Evolutionary conservation across 2,113 vertebrate species (phyloP), one percentile per base, ranked within the genome.

Genomic region (Notiomystis cincta): DNA sequence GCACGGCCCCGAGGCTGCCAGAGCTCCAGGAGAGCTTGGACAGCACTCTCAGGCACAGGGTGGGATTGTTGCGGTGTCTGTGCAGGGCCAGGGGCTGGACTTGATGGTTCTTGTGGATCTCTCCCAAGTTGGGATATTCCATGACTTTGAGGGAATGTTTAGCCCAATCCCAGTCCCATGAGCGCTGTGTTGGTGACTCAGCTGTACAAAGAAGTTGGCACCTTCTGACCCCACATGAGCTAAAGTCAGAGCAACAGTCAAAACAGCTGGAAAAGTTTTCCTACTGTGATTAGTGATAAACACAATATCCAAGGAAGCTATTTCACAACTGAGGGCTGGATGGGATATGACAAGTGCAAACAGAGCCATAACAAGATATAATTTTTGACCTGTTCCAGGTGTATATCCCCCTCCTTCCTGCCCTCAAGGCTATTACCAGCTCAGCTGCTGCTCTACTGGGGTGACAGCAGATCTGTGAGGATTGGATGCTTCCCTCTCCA

Each of bases 211-310:
- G 77, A 79, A 17, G 13, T 14, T 47, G 57, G 73, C 61, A 47
- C 21, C 82, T 48, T 35, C 73, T 67, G 42, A n/a, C 37, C 19
- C 56, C 69, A 14, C 1, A 7, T 22, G 84, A 93, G 45, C 65
- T 60, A 1, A 50, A 85, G 42, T n/a, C 53, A 37, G 38, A 82
- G 64, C 82, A 56, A 37, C 40, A 66, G 21, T 37, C 69, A 37
- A 24, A 96, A 71, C 61, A 90, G 70, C 85, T 93, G 90, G 94
- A 53, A 77, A 54, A 48, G 50, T 44, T 94, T 94, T 64, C 11
- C 90, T 79, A 0, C 78, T 79, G 53, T 85, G 87, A 18, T 27
- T 79, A n/a, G 62, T 82, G 45, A 90, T 48, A 76, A 75, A 80
- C 72, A 61, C 66, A 65, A 61, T 16, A 88, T 48, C 66, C 75